phyloP scores from a whole-genome alignment of 1,140 invertebrate species.

The Meloidogyne hapla region DNA sequence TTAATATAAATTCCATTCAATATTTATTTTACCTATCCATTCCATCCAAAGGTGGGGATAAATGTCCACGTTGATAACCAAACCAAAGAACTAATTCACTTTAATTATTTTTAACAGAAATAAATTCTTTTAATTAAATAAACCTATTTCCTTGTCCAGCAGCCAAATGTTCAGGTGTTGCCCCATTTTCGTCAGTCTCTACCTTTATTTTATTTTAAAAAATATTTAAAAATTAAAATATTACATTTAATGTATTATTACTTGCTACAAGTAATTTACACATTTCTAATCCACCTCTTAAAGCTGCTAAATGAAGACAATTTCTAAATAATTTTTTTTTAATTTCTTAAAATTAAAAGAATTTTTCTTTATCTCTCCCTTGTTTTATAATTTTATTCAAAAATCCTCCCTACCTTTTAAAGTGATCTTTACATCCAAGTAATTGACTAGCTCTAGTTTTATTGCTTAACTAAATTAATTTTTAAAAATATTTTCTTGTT shows the following conservation, averaged over 20 bases:
- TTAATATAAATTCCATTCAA: not conserved
- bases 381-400: too few species aligned
- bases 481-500: not conserved
- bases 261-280: slow-evolving; percentile 43
- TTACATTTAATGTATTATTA: slow-evolving; percentile 29
- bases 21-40: slow-evolving; percentile 28
- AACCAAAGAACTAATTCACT: slow-evolving; percentile 32
- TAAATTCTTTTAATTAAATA: not conserved
- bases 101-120: not conserved
- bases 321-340: slow-evolving; percentile 24
- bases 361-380: not conserved
- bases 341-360: too few species aligned
- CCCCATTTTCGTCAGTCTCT: slow-evolving; percentile 39
- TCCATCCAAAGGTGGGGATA: slow-evolving; percentile 26
- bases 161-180: slow-evolving; percentile 47
- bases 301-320: slow-evolving; percentile 46
- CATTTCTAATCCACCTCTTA: slow-evolving; percentile 34
- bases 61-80: slow-evolving; percentile 27
- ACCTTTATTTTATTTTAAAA: slow-evolving; percentile 25
- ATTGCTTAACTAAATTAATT: slow-evolving; percentile 7
- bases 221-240: not conserved
- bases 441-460: not conserved
- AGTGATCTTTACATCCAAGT: not conserved
- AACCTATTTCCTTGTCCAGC: slow-evolving; percentile 36
- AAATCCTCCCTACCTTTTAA: slow-evolving; percentile 14